Percentiles rank a stretch among this genome's conserved stretches.
phyloP scores from a whole-genome alignment of 2,888 invertebrate species.

The Hyalella azteca region DNA sequence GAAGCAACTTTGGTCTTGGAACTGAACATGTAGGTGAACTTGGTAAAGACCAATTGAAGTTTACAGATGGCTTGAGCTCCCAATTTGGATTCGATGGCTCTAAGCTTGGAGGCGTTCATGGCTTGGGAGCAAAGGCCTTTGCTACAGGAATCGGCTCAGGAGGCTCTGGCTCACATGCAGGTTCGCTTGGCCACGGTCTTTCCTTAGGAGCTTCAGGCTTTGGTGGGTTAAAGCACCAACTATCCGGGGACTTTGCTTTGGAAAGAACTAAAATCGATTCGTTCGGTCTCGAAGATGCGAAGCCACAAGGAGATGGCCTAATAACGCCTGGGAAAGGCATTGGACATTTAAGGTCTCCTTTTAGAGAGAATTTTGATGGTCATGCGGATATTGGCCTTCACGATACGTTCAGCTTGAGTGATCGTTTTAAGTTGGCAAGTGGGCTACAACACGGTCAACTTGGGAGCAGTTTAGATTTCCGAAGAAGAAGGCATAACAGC shows the following conservation, averaged over 20 bases:
- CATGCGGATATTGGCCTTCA: background rate
- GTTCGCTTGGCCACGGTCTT: background rate
- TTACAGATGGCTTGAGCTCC: too few relatives aligned
- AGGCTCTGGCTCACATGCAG: background rate
- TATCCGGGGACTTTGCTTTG: background rate
- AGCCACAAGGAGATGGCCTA: background rate
- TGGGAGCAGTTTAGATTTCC: background rate
- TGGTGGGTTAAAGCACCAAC: background rate
- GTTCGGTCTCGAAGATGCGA: background rate
- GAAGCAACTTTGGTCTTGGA: background rate
- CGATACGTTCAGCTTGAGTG: background rate
- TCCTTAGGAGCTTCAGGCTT: background rate
- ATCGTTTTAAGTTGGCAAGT: background rate
- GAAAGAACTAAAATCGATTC: background rate
- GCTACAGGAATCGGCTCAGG: background rate
- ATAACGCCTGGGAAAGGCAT: background rate
- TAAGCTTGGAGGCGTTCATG: background rate
- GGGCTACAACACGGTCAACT: background rate
- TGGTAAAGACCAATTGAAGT: too few relatives aligned
- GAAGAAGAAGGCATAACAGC: background rate
- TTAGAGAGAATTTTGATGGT: background rate
- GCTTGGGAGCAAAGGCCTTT: background rate
- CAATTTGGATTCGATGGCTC: background rate
- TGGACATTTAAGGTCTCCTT: background rate
- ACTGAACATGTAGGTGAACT: background rate